Evolutionary conservation across 2,113 vertebrate genomes (phyloP), one percentile per base, ranked within the genome.

Genomic region (Forbesichthys agassizii): DNA sequence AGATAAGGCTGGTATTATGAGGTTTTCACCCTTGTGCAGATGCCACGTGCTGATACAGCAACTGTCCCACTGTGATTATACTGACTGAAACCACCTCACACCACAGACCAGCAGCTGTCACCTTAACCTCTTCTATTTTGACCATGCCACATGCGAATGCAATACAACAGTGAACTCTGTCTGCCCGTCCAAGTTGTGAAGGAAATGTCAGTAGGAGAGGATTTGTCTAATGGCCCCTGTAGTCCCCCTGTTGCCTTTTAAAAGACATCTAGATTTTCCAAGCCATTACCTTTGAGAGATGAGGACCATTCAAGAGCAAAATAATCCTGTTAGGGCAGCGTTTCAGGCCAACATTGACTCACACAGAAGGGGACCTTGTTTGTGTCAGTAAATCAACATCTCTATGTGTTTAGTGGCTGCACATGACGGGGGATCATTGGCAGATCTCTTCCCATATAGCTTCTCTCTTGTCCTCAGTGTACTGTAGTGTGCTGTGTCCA

Each of bases 231-330:
- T 77, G 82, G 77, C 78, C 84, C 79, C 14, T 68, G 78, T 83
- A 77, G 80, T 81, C 76, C 83, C 86, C 52, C 9, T 27, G 69
- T 88, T 86, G 81, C 90, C 74, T 89, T 92, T 92, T 91, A 11
- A 84, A 89, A 92, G 88, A 88, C 82, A 78, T 88, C 81, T 79
- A 84, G 88, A 89, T 92, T 93, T 92, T 91, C 88, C 81, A 55
- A 88, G 68, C 86, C 82, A 91, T 92, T 92, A 90, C 85, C 84
- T 86, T 72, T 90, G 86, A 91, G 75, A 86, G 89, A 91, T 89
- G 84, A 81, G 78, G 77, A 48, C 72, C 71, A 69, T 83, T 84
- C 78, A 79, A 80, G 77, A 74, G 81, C 52, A 61, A 83, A 89
- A 84, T 77, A 82, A 27, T 85, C 82, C 78, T 74, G 73, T 86